Evolutionary conservation across 2,113 vertebrate species (phyloP), one percentile per base, ranked within the genome.

Genomic region (Galemys pyrenaicus): DNA sequence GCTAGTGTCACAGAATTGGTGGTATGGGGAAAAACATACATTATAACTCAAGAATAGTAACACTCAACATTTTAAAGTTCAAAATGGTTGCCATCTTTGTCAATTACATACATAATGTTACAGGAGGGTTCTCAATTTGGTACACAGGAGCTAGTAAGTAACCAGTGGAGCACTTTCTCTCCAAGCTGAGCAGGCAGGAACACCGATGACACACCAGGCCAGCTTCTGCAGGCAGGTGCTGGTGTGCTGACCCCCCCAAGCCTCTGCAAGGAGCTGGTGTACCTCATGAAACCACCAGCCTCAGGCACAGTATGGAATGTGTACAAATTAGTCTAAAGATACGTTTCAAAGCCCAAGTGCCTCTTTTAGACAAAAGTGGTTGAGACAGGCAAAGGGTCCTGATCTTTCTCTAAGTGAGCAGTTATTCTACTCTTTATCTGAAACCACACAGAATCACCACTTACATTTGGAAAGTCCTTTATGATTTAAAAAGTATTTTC

Each of bases 1-100:
- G 58, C 24, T 9, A 28, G 24, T 28, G 26, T 60, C 58, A 60
- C 58, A 60, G 58, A 60, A 60, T 26, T 60, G 58, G 24, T 60
- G 58, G 24, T 60, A 9, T 28, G 24, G 58, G 26, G 28, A 60
- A 60, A 60, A 24, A 60, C 22, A 24, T 28, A 60, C 58, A 60
- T 60, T 26, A 24, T 60, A 54, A 68, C 19, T 89, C 12, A 92
- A 92, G 16, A 88, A 84, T 35, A 90, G 71, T 4, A 49, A 32
- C 49, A 79, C 49, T 89, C 49, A 74, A 60, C 41, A 89, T 80
- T 85, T 92, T 78, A 12, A 82, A 95, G 39, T 44, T 51, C 54
- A 75, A 89, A 67, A 56, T 30, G 62, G 46, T 37, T 19, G 28
- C 19, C 1, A 15, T 41, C 7, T 78, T 30, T 60, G 78, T 82